phyloP scores from a whole-genome alignment of 2,797 vertebrate genomes.

The Xenops minutus region DNA sequence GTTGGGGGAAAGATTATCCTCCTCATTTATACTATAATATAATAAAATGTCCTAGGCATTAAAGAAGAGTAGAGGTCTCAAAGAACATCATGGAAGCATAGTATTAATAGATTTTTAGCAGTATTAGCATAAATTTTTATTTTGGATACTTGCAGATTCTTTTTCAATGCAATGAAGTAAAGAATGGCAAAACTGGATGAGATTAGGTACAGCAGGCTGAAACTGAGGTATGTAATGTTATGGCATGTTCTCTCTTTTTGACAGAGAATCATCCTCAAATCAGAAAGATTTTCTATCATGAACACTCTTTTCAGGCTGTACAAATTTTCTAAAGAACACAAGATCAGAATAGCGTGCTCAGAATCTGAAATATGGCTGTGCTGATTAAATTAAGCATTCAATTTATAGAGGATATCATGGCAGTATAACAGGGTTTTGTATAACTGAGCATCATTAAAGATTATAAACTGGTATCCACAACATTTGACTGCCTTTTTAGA shows the following conservation, averaged over 20 bases:
- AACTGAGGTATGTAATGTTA: background rate
- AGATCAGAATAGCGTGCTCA: background rate
- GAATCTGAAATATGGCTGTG: background rate
- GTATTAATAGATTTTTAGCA: background rate
- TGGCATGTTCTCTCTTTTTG: background rate
- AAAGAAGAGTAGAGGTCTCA: background rate
- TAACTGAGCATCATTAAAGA: background rate
- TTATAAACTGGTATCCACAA: conserved; percentile 9
- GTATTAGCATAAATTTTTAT: background rate
- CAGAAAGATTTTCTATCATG: background rate
- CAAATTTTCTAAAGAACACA: background rate
- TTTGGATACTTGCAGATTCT: background rate
- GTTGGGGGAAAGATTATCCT: background rate
- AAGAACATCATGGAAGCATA: background rate
- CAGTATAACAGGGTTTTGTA: background rate
- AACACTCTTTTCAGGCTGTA: background rate
- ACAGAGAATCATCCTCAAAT: background rate
- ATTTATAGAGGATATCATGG: background rate
- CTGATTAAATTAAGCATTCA: background rate
- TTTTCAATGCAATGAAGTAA: background rate
- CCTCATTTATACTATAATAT: background rate
- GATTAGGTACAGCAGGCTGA: background rate
- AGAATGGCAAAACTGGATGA: background rate
- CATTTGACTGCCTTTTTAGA: conserved; percentile 18
- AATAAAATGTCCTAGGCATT: background rate